These are phyloP conservation scores for Staurois parvus DNA, from an alignment of 2,797 vertebrate species.

Conservation along the genomic window DNA sequence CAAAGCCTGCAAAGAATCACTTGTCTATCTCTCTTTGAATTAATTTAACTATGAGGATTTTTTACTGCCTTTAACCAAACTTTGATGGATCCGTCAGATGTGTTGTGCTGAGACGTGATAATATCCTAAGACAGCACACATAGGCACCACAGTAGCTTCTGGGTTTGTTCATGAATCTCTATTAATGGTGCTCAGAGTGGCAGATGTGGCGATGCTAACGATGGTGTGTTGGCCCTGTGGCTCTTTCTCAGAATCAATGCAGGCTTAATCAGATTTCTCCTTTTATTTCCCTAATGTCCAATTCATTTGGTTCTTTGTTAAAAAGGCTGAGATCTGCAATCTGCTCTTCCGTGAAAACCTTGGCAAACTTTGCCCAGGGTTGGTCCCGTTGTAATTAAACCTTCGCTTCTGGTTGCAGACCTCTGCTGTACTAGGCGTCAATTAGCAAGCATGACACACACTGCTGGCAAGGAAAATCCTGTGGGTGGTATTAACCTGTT, in stretches of 20 bases:
- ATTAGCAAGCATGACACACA: constrained; percentile 48
- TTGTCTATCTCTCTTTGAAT: constrained; percentile 1
- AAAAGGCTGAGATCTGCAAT: constrained; percentile 58
- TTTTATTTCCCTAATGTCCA: constrained; percentile 62
- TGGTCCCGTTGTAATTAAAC: constrained; percentile 55
- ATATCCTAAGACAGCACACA: constrained; percentile 43
- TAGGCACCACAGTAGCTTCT: constrained; percentile 10
- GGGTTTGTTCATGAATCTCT: constrained; percentile 37
- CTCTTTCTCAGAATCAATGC: constrained; percentile 39
- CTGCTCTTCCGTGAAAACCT: constrained; percentile 52
- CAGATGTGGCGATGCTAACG: constrained; percentile 21
- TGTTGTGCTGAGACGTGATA: constrained; percentile 39
- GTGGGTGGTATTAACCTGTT: constrained; percentile 38
- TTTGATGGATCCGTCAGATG: constrained; percentile 55
- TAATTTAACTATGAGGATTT: constrained; percentile 18
- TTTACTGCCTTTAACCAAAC: constrained; percentile 51
- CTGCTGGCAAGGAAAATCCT: constrained; percentile 16
- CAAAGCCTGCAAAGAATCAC: constrained; percentile 13
- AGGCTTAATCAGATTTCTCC: constrained; percentile 59
- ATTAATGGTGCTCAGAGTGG: constrained; percentile 52
- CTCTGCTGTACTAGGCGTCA: constrained; percentile 36
- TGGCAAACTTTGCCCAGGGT: constrained; percentile 54
- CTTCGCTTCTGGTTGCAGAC: constrained; percentile 22
- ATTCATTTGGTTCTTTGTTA: constrained; percentile 60
- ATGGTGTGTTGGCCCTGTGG: background rate